Evolutionary conservation across 2,113 vertebrate genomes (phyloP), one percentile per base, ranked within the genome.

Genomic region (Gymnorhina tibicen): DNA sequence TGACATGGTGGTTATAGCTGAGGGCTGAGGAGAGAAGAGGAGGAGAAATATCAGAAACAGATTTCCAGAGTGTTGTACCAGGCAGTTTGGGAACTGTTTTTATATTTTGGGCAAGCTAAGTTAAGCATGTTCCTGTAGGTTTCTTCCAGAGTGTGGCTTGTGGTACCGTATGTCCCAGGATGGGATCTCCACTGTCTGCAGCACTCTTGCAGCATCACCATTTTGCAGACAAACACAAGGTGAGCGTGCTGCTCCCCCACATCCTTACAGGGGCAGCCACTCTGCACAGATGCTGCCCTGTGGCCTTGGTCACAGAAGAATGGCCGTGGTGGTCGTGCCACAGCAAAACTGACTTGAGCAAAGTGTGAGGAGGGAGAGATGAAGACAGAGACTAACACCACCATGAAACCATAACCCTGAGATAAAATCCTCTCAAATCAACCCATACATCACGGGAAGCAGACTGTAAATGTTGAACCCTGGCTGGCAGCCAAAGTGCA

Each of bases 301-400:
- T 46, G n/a, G 32, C 66, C 64, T 33, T 50, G 28, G 13, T 76
- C 53, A 70, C 28, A 89, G 55, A 17, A 42, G 2, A 58, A 49
- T 0, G 1, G 37, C n/a, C 47, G 14, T 0, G 0, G 28, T 50
- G 47, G 33, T 50, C 0, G 0, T 46, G 55, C 42, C 47, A 42
- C 37, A 42, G 46, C 19, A 85, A 79, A 69, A 49, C 70, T 21
- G 7, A 28, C 63, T 37, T 20, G 9, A 75, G 39, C 18, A 35
- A 85, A 67, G 10, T 12, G 15, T 33, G 41, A 82, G 30, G 24
- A 81, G 56, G 24, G 9, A 89, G 35, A 82, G 33, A 60, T 41
- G 72, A 80, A 79, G 58, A 74, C 20, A n/a, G 35, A n/a, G 28
- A 62, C 20, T 27, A 92, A n/a, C 20, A 66, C 5, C 3, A 37